phyloP scores from a whole-genome alignment of 1,140 invertebrate species.

The Orchesella cincta region DNA sequence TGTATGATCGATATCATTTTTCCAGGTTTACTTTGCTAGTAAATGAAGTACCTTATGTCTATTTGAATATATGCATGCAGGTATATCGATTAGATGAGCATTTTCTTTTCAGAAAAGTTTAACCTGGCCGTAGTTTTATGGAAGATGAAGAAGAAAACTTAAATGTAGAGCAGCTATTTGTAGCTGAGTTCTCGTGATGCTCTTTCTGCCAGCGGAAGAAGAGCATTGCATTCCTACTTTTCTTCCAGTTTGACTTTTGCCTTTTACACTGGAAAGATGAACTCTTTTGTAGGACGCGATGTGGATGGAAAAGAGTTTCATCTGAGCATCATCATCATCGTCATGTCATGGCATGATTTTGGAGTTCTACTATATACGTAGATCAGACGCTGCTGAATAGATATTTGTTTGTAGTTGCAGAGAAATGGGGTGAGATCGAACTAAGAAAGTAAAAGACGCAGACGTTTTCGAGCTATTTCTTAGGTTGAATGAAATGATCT shows the following conservation, averaged over 20 bases:
- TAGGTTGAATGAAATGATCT: neutral
- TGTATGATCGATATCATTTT: constrained; percentile 15
- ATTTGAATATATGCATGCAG: no score
- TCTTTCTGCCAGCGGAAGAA: no score
- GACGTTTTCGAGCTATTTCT: neutral
- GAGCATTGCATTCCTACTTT: no score
- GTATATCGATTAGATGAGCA: neutral
- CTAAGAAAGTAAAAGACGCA: neutral
- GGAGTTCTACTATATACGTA: neutral
- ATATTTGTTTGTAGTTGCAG: no score
- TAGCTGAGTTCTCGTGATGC: neutral
- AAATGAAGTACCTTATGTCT: neutral
- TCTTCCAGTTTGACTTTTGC: neutral
- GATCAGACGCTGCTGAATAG: no score
- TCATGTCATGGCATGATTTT: neutral
- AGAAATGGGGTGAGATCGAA: neutral
- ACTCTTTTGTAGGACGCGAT: neutral
- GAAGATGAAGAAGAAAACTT: neutral
- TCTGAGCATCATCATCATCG: neutral
- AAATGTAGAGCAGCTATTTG: neutral
- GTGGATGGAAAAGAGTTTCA: neutral
- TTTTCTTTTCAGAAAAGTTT: neutral
- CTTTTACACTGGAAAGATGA: neutral
- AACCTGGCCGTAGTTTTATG: neutral
- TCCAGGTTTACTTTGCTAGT: neutral